These are phyloP conservation scores for Sitta europaea DNA, from an alignment of 2,113 vertebrate species.

Conservation along the genomic window DNA sequence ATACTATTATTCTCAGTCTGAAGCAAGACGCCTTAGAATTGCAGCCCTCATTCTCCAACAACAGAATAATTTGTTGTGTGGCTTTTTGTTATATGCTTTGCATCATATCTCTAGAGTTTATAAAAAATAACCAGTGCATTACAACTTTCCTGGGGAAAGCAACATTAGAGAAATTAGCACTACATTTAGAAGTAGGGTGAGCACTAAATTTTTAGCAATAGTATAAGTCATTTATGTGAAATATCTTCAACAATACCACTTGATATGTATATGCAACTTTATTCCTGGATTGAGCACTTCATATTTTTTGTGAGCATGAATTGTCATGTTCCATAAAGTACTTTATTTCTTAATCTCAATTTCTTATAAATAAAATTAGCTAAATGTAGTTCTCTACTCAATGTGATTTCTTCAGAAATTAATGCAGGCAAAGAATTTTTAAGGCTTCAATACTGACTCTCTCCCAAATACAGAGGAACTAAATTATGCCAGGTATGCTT, in stretches of 20 bases:
- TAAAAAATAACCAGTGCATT: background rate
- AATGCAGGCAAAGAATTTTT: background rate
- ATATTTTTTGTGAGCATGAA: background rate
- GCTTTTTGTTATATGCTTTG: background rate
- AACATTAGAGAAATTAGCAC: background rate
- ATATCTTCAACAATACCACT: background rate
- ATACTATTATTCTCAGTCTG: background rate
- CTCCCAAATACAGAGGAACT: background rate
- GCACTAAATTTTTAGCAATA: background rate
- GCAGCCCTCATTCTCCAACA: background rate
- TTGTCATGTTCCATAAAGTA: background rate
- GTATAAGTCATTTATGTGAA: background rate
- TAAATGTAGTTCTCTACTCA: background rate
- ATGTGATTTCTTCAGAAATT: background rate
- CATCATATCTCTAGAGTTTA: background rate
- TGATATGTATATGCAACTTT: background rate
- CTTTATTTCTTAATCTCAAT: background rate
- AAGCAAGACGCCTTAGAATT: background rate
- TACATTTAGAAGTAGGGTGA: background rate
- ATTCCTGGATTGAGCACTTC: background rate
- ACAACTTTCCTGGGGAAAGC: background rate
- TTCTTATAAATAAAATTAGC: background rate
- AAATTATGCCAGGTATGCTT: background rate
- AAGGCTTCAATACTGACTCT: background rate
- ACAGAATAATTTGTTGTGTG: background rate